Evolutionary conservation across 2,797 vertebrate genomes (phyloP).

Genomic region (Acrocephalus scirpaceus): DNA sequence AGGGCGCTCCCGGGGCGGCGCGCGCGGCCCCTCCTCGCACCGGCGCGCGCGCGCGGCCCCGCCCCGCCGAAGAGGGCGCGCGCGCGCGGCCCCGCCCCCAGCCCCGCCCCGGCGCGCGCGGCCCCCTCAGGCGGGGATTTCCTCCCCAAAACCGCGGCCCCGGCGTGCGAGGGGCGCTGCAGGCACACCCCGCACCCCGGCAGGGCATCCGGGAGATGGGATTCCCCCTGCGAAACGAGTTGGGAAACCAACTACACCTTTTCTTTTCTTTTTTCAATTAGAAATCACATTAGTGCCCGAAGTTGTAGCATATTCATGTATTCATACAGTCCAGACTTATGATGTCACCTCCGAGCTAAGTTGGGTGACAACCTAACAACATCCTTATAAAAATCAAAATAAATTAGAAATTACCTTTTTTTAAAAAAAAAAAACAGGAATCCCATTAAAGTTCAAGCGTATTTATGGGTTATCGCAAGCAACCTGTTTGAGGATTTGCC

Average conservation of each 20-base stretch:
- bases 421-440: not conserved
- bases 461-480: accelerated
- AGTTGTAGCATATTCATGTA: not conserved
- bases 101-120: not conserved
- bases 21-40: not conserved
- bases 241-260: not conserved
- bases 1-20: not conserved
- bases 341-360: not conserved
- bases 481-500: not conserved
- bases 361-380: not conserved
- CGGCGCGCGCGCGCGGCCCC: not conserved
- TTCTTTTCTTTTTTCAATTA: no score
- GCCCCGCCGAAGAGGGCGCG: not conserved
- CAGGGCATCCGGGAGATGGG: accelerated
- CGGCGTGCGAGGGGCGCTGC: accelerated
- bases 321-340: not conserved
- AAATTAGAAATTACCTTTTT: accelerated
- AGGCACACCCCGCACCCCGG: accelerated
- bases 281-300: not conserved
- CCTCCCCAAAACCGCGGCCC: accelerated
- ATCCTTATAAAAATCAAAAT: not conserved
- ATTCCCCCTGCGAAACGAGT: not conserved
- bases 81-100: not conserved
- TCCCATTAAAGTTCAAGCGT: not conserved
- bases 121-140: not conserved